These are phyloP conservation scores for Glaucopsyche alexis DNA, from an alignment of 2,888 invertebrate species.

Conservation along the genomic window DNA sequence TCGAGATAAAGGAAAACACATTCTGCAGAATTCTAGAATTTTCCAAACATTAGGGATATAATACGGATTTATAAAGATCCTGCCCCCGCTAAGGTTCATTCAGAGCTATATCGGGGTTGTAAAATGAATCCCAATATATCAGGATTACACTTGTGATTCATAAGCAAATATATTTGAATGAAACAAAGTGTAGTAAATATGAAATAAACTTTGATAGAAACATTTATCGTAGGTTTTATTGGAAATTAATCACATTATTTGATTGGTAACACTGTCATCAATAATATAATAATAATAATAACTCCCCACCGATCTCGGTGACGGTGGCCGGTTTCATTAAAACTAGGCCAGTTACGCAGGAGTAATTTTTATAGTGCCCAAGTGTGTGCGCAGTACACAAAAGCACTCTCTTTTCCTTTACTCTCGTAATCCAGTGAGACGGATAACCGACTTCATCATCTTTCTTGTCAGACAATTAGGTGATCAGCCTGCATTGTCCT, in stretches of 20 bases:
- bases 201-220: conserved; percentile 2
- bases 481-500: too few species aligned
- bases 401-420: too few species aligned
- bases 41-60: conserved; percentile 24
- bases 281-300: too few species aligned
- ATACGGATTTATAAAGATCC: conserved; percentile 21
- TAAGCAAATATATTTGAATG: conserved; percentile 18
- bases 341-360: too few species aligned
- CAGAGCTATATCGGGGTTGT: conserved; percentile 15
- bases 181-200: conserved; percentile 1
- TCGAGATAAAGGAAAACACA: conserved; percentile 12
- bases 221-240: background rate
- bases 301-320: too few species aligned
- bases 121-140: conserved; percentile 25
- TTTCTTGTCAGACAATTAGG: too few species aligned
- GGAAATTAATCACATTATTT: background rate
- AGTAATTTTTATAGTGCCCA: too few species aligned
- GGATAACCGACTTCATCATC: too few species aligned
- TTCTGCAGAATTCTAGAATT: conserved; percentile 20
- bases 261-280: background rate
- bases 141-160: conserved; percentile 10
- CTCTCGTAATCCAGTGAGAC: too few species aligned
- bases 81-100: background rate
- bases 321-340: too few species aligned
- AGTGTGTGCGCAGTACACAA: too few species aligned